Evolutionary conservation across 2,888 invertebrate species (phyloP).

Genomic region (Netelia virgata): DNA sequence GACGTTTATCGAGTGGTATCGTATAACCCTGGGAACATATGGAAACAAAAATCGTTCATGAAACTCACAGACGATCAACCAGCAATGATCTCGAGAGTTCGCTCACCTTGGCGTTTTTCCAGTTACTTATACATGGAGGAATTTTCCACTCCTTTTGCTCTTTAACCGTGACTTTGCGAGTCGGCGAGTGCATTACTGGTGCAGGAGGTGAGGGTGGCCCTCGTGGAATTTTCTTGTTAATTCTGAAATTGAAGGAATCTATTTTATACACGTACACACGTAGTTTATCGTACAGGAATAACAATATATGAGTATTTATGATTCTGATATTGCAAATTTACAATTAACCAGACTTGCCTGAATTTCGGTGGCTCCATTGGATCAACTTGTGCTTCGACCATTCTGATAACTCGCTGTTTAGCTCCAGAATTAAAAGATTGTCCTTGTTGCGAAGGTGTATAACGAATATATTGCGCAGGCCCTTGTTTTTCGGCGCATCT

Average conservation of each 20-base stretch:
- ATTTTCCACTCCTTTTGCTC: slow-evolving; percentile 99
- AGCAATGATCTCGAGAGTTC: neutral
- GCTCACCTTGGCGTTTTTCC: slow-evolving; percentile 98
- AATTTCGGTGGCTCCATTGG: slow-evolving; percentile 99
- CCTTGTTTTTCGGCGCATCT: slow-evolving; percentile 97
- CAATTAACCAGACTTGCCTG: slow-evolving; percentile 84
- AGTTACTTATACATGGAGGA: slow-evolving; percentile 99
- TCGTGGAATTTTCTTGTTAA: slow-evolving; percentile 99
- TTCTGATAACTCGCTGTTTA: slow-evolving; percentile 98
- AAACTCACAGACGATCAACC: neutral
- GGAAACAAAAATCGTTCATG: neutral
- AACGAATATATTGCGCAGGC: slow-evolving; percentile 98
- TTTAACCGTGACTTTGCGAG: slow-evolving; percentile 98
- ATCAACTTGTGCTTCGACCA: slow-evolving; percentile 97
- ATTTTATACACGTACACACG: neutral
- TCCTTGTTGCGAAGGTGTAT: slow-evolving; percentile 99
- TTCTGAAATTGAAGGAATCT: slow-evolving; percentile 86
- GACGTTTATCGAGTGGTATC: slow-evolving; percentile 98
- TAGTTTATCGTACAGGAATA: neutral
- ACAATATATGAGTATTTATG: too few relatives aligned
- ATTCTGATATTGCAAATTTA: neutral
- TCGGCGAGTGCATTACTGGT: slow-evolving; percentile 99
- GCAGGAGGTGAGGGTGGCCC: slow-evolving; percentile 99
- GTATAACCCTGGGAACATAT: slow-evolving; percentile 91
- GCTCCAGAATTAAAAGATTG: slow-evolving; percentile 97